Conservation (phyloP, 1,140 invertebrate species). For the Batillaria attramentaria region DNA sequence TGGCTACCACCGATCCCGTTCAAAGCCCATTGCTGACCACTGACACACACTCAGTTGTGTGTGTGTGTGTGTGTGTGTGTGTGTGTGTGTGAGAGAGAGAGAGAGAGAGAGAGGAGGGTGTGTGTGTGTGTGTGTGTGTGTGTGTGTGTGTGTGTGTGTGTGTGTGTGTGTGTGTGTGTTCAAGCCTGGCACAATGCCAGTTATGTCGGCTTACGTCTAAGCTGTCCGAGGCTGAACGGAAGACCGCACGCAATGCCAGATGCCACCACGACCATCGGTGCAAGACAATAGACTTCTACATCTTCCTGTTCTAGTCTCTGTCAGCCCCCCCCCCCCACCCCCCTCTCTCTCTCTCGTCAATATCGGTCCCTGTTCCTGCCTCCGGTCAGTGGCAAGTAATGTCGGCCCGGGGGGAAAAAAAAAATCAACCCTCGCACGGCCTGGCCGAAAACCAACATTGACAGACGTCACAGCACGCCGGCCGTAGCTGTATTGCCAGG, state of each 20-base stretch:
- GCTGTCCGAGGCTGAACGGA: not conserved
- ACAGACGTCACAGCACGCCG: too few species aligned
- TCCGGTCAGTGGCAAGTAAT: too few species aligned
- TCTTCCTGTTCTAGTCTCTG: too few species aligned
- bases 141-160: not conserved
- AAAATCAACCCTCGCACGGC: too few species aligned
- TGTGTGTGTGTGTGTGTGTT: not conserved
- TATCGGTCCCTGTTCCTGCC: too few species aligned
- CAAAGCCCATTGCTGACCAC: not conserved
- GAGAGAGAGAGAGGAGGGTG: not conserved
- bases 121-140: constrained; percentile 2
- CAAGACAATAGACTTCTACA: not conserved
- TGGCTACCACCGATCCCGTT: too few species aligned
- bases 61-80: not conserved
- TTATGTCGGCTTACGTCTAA: not conserved
- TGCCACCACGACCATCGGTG: not conserved
- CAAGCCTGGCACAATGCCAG: not conserved
- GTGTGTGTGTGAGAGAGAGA: not conserved
- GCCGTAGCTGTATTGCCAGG: too few species aligned
- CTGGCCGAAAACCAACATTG: too few species aligned
- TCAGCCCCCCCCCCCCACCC: too few species aligned
- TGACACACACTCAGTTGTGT: not conserved
- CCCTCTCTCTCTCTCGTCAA: too few species aligned
- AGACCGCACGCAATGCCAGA: not conserved
- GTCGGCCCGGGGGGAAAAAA: too few species aligned